phyloP scores from a whole-genome alignment of 2,797 vertebrate genomes.

The Lophotriccus pileatus region DNA sequence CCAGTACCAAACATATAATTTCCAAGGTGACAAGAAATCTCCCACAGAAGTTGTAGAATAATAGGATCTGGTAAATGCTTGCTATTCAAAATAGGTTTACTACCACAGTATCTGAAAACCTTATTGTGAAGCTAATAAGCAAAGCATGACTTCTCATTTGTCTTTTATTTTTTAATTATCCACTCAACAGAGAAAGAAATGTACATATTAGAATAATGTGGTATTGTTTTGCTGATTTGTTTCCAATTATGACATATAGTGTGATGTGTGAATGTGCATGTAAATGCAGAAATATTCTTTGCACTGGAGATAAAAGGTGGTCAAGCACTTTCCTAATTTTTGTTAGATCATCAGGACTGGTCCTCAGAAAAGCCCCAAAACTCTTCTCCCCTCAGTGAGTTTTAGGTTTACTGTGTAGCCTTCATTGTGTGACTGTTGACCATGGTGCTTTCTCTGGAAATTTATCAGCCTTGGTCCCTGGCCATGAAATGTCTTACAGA shows the following conservation, averaged over 20 bases:
- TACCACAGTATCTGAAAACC: not conserved
- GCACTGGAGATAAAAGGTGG: not conserved
- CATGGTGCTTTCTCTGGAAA: not conserved
- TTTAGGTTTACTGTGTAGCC: not conserved
- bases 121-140: not conserved
- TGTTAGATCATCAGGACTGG: not conserved
- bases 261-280: not conserved
- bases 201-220: not conserved
- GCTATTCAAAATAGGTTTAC: conserved; percentile 12
- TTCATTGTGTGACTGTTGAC: not conserved
- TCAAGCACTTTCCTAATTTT: not conserved
- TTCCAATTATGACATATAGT: not conserved
- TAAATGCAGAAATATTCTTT: not conserved
- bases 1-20: conserved; percentile 5
- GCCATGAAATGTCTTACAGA: not conserved
- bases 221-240: not conserved
- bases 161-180: not conserved
- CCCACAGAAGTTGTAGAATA: conserved; percentile 17
- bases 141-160: conserved; percentile 1
- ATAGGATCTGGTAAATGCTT: conserved; percentile 14
- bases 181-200: not conserved
- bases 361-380: not conserved
- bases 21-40: conserved; percentile 21
- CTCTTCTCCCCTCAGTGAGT: not conserved
- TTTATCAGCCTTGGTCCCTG: not conserved